Percentiles rank a stretch among this genome's conserved stretches.
phyloP scores from a whole-genome alignment of 2,113 vertebrate genomes.

The Pelvicachromis taeniatus region DNA sequence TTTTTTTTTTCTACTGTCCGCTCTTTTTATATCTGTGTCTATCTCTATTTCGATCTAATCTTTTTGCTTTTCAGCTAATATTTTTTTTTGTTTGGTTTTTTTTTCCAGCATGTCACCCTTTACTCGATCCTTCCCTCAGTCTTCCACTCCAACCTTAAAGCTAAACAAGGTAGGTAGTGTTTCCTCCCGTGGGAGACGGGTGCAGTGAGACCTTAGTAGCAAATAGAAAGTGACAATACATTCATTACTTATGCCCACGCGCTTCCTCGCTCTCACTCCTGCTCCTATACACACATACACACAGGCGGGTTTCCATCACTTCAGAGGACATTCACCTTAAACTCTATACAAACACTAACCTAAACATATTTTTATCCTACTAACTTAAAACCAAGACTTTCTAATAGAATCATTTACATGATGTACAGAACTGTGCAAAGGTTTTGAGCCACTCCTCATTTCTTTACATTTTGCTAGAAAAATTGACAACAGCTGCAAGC shows the following conservation, averaged over 20 bases:
- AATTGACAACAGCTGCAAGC: neutral
- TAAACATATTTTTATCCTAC: neutral
- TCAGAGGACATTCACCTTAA: neutral
- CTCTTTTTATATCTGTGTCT: neutral
- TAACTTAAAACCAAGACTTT: neutral
- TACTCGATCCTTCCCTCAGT: neutral
- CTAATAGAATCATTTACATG: neutral
- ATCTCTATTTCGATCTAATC: neutral
- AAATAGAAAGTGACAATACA: constrained; percentile 63
- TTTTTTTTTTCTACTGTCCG: neutral
- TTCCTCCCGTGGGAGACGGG: constrained; percentile 25
- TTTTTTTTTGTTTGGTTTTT: neutral
- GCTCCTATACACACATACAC: neutral
- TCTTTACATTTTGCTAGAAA: neutral
- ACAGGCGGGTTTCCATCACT: neutral
- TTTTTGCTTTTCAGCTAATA: neutral
- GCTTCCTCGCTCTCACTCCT: neutral
- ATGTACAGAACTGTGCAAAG: neutral
- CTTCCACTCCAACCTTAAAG: neutral
- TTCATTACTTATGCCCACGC: constrained; percentile 54
- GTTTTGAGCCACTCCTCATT: neutral
- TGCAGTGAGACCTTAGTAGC: constrained; percentile 9
- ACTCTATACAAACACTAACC: neutral
- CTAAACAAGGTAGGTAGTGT: constrained; percentile 11
- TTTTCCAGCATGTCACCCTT: neutral